These are phyloP conservation scores for Ellobius talpinus DNA, from an alignment of 2,113 vertebrate genomes.

Conservation along the genomic window DNA sequence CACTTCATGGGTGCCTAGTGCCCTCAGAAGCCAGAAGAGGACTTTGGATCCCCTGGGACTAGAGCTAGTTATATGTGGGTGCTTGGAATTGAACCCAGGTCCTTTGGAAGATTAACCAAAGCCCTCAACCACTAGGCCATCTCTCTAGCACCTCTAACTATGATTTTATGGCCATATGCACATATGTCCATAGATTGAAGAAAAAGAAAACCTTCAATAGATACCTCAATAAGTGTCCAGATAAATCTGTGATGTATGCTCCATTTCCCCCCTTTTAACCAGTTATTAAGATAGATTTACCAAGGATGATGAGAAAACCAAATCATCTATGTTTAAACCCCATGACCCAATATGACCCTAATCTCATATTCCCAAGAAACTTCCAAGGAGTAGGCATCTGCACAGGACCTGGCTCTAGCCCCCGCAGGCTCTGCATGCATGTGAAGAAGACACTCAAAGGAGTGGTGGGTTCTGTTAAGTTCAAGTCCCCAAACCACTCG, in stretches of 20 bases:
- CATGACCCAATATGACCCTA: not conserved
- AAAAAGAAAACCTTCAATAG: not conserved
- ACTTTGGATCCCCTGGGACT: not conserved
- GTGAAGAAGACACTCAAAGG: not conserved
- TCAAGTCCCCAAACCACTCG: not conserved
- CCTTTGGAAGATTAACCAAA: not conserved
- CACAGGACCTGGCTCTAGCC: not conserved
- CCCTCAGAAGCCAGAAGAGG: not conserved
- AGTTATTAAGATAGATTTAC: not conserved
- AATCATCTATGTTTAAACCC: rapidly evolving
- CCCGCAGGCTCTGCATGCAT: rapidly evolving
- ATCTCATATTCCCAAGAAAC: not conserved
- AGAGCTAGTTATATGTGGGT: not conserved
- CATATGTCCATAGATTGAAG: not conserved
- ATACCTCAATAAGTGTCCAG: not conserved
- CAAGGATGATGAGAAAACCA: not conserved
- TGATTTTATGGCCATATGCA: not conserved
- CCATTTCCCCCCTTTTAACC: not conserved
- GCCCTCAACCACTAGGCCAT: not conserved
- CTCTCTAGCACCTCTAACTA: not conserved
- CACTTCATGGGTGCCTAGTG: not conserved
- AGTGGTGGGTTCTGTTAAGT: rapidly evolving
- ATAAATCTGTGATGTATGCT: not conserved
- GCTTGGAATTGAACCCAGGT: not conserved
- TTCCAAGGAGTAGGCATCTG: not conserved